Base-by-base conservation (phyloP, 2,888 invertebrate species). In the Pyrochroa serraticornis region DNA sequence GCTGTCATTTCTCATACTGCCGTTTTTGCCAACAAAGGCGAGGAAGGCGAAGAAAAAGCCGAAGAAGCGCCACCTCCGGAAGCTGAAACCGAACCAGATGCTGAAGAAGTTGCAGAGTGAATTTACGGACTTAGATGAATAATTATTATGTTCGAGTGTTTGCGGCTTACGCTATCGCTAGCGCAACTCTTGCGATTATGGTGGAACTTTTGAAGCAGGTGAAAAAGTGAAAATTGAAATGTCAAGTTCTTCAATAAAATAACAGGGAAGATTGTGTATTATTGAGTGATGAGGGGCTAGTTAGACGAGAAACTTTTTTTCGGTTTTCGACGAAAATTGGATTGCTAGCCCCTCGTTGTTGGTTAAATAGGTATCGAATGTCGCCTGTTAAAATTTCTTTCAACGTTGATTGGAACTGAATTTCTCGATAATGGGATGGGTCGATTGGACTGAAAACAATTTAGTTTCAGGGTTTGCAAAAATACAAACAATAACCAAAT, bases 1-100 rank as follows among this genome's bases (percentile, higher is more conserved):
- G 41, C 49, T 45, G 55, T 62, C 13, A 42, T 51, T 43, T 32
- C 58, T 13, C 58, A 58, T 9, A 53, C 54, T 10, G 54, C 48
- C 10, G 58, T 39, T 1, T 51, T 58, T 8, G 36, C 30, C 12
- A 35, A 43, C 13, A 36, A 46, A 1, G 54, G 22, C 8, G 14
- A 32, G 32, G 50, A 45, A 3, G 53, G 31, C 10, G 55, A 46
- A 33, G 10, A 48, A 8, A 34, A 46, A 13, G 50, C 34, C 14
- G 43, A 42, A 36, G 37, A 47, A 22, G 36, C 22, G 8, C 39
- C 32, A 7, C 12, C 41, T 6, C 34, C 31, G 38, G 6, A 31
- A 31, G 32, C 31, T 12, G 37, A 31, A 47, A 34, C 14, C n/a
- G 9, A 39, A n/a, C 13, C 32, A 33, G 39, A 7, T 7, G 41